Percentiles rank a stretch among this genome's conserved stretches.
These are phyloP conservation scores for Drosophila macrospina DNA, from an alignment of 2,888 invertebrate genomes.

Conservation along the genomic window DNA sequence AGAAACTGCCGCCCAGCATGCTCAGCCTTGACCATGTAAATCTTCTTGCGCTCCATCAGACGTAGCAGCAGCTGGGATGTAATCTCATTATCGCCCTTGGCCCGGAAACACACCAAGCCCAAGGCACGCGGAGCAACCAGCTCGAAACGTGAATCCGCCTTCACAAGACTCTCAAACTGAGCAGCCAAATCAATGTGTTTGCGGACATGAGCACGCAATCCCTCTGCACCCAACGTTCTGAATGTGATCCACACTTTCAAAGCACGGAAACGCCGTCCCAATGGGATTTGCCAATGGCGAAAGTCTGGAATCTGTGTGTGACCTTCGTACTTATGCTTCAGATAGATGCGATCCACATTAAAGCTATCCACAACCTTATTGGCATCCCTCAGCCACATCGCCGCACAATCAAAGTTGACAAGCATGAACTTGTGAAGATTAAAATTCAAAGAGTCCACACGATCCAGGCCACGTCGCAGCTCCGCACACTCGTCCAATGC, in stretches of 20 bases:
- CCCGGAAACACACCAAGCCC: slow-evolving; percentile 95
- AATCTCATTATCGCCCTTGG: slow-evolving; percentile 90
- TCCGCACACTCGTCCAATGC: slow-evolving; percentile 95
- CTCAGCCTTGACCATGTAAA: slow-evolving; percentile 93
- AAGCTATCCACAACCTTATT: slow-evolving; percentile 93
- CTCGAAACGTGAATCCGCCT: slow-evolving; percentile 91
- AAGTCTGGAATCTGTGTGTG: slow-evolving; percentile 87
- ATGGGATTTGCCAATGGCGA: slow-evolving; percentile 92
- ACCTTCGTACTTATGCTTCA: slow-evolving; percentile 90
- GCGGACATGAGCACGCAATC: slow-evolving; percentile 91
- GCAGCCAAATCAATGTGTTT: slow-evolving; percentile 91
- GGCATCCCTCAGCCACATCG: slow-evolving; percentile 95
- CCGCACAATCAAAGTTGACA: slow-evolving; percentile 97
- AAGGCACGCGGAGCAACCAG: slow-evolving; percentile 90
- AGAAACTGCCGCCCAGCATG: slow-evolving; percentile 90
- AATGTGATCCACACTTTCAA: slow-evolving; percentile 97
- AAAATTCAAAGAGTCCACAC: slow-evolving; percentile 95
- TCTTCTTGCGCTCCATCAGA: slow-evolving; percentile 90
- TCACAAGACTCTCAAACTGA: slow-evolving; percentile 91
- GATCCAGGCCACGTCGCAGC: slow-evolving; percentile 91
- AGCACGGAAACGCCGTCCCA: slow-evolving; percentile 94
- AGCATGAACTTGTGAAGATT: slow-evolving; percentile 98
- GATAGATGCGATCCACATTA: slow-evolving; percentile 95
- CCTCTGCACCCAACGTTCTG: slow-evolving; percentile 92
- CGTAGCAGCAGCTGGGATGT: slow-evolving; percentile 90